Conservation (phyloP, 2,888 invertebrate genomes). For the Flexamia atlantica region DNA sequence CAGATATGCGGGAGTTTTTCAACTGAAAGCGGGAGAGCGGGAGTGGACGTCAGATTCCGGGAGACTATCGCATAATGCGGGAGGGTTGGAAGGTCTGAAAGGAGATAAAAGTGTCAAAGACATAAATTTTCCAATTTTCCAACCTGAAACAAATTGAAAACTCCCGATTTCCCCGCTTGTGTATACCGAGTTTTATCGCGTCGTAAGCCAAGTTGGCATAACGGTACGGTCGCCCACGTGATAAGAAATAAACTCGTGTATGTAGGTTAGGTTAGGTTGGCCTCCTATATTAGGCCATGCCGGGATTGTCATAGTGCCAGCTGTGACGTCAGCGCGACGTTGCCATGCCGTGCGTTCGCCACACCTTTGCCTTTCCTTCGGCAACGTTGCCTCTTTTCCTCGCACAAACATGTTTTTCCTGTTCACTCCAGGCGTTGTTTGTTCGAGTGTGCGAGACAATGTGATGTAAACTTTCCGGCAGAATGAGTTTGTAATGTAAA, state of each 20-base stretch:
- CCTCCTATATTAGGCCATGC: slow-evolving; percentile 59
- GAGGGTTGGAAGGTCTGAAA: too few relatives aligned
- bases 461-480: too few relatives aligned
- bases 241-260: slow-evolving; percentile 33
- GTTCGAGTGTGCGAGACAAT: too few relatives aligned
- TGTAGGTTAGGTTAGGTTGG: slow-evolving; percentile 59
- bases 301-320: slow-evolving; percentile 58
- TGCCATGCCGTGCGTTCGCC: slow-evolving; percentile 74
- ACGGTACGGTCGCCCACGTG: slow-evolving; percentile 40
- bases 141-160: too few relatives aligned
- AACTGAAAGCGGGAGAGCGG: too few relatives aligned
- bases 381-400: neutral
- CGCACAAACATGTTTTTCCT: neutral
- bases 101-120: too few relatives aligned
- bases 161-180: neutral
- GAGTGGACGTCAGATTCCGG: too few relatives aligned
- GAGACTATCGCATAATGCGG: too few relatives aligned
- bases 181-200: neutral
- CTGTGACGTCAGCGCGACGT: slow-evolving; percentile 77
- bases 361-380: slow-evolving; percentile 29
- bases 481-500: too few relatives aligned
- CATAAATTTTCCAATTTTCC: too few relatives aligned
- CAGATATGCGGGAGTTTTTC: too few relatives aligned
- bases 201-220: neutral
- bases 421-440: too few relatives aligned